phyloP scores from a whole-genome alignment of 2,888 invertebrate species.

The Drosophila anomalata region DNA sequence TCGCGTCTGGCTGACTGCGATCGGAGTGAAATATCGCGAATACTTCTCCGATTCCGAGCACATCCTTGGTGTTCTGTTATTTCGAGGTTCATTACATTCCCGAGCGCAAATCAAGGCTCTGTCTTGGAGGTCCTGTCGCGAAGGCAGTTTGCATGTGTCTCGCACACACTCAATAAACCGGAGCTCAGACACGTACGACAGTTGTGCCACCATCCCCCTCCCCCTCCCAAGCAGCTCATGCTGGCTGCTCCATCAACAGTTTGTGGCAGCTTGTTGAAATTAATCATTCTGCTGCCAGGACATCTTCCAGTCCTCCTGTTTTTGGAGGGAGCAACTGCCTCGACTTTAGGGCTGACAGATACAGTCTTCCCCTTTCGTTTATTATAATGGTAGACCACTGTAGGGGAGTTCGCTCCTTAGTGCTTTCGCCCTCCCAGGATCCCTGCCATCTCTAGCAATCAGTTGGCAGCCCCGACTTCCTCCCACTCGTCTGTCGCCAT shows the following conservation, averaged over 20 bases:
- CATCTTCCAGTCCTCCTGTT: neutral
- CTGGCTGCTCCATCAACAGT: slow-evolving; percentile 49
- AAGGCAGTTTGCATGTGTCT: slow-evolving; percentile 61
- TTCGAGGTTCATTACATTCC: slow-evolving; percentile 67
- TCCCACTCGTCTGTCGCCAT: slow-evolving; percentile 55
- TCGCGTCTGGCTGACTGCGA: slow-evolving; percentile 17
- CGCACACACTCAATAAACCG: slow-evolving; percentile 63
- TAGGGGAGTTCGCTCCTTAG: neutral
- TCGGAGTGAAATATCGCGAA: slow-evolving; percentile 26
- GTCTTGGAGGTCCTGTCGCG: slow-evolving; percentile 1
- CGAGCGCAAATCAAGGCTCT: slow-evolving; percentile 66
- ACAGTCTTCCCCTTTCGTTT: neutral
- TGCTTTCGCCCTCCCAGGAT: neutral
- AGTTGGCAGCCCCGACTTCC: slow-evolving; percentile 47
- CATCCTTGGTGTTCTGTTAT: slow-evolving; percentile 48
- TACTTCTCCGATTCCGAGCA: slow-evolving; percentile 14
- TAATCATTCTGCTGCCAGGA: slow-evolving; percentile 74
- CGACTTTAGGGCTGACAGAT: neutral
- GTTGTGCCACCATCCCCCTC: slow-evolving; percentile 9
- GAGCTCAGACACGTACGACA: slow-evolving; percentile 57
- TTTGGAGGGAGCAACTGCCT: no score
- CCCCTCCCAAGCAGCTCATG: slow-evolving; percentile 13
- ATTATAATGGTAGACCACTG: neutral
- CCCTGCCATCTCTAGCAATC: slow-evolving; percentile 53
- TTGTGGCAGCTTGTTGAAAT: slow-evolving; percentile 76